A percentile compares a stretch with the other conserved stretches of the same genome.
phyloP scores from a whole-genome alignment of 2,888 invertebrate species.

The Drosophila parthenogenetica region DNA sequence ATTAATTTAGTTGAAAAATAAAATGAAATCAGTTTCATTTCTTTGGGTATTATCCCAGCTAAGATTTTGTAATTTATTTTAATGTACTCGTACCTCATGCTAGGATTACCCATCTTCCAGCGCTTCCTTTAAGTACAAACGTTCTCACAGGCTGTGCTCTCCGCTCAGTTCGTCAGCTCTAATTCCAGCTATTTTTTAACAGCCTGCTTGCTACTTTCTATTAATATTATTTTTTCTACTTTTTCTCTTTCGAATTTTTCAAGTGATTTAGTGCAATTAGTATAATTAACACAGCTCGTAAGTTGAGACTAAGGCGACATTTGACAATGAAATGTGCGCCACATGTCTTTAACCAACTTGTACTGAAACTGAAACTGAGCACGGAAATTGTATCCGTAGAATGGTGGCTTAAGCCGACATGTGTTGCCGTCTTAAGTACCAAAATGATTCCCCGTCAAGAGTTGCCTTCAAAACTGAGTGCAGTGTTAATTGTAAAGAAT shows the following conservation, averaged over 20 bases:
- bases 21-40: slow-evolving; percentile 19
- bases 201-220: slow-evolving; percentile 4
- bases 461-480: slow-evolving; percentile 19
- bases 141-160: slow-evolving; percentile 73
- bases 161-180: slow-evolving; percentile 54
- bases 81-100: slow-evolving; percentile 67
- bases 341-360: slow-evolving; percentile 64
- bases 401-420: slow-evolving; percentile 71
- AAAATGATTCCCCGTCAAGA: slow-evolving; percentile 60
- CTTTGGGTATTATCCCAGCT: slow-evolving; percentile 55
- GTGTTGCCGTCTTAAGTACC: slow-evolving; percentile 63
- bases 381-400: slow-evolving; percentile 7
- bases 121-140: slow-evolving; percentile 39
- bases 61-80: slow-evolving; percentile 72
- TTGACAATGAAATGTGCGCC: slow-evolving; percentile 70
- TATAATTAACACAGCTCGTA: slow-evolving; percentile 77
- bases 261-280: slow-evolving; percentile 80
- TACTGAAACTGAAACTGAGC: slow-evolving; percentile 27
- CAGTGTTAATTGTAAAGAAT: slow-evolving; percentile 36
- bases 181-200: slow-evolving; percentile 63
- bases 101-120: slow-evolving; percentile 44
- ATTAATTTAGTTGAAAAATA: slow-evolving; percentile 40
- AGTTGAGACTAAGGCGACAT: slow-evolving; percentile 74
- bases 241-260: slow-evolving; percentile 56
- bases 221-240: not conserved